phyloP scores from a whole-genome alignment of 53 echinoderm and acorn worm genomes.

The Astropecten irregularis region DNA sequence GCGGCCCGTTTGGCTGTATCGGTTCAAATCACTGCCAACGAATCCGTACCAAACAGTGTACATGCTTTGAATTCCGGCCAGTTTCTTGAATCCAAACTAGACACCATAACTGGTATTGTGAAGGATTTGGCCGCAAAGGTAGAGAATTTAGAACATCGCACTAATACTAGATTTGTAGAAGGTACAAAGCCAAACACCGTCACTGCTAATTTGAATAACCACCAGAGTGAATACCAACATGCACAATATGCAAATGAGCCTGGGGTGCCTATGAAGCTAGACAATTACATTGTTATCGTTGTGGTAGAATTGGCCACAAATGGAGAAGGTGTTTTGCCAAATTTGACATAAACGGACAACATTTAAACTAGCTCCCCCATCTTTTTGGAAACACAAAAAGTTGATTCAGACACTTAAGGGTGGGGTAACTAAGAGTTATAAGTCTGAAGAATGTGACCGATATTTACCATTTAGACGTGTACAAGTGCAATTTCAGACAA shows the following conservation, averaged over 20 bases:
- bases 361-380: slow-evolving; percentile 9
- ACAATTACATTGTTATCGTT: slow-evolving; percentile 26
- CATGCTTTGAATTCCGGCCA: neutral
- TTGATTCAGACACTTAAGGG: slow-evolving; percentile 2
- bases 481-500: neutral
- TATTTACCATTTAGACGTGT: slow-evolving; percentile 5
- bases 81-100: slow-evolving; percentile 13
- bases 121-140: slow-evolving; percentile 1
- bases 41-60: neutral
- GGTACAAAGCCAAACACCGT: too few relatives aligned
- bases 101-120: neutral
- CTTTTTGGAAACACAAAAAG: slow-evolving; percentile 5
- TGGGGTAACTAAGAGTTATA: neutral
- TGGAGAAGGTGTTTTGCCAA: slow-evolving; percentile 19
- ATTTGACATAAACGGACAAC: neutral
- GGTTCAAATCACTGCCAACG: neutral
- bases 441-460: neutral
- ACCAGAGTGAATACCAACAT: too few relatives aligned
- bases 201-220: too few relatives aligned
- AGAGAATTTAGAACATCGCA: neutral
- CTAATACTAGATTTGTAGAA: too few relatives aligned
- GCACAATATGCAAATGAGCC: too few relatives aligned
- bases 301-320: slow-evolving; percentile 33
- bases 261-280: neutral
- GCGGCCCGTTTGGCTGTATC: neutral